Conservation (phyloP, 2,888 invertebrate species). For the Aricia artaxerxes region DNA sequence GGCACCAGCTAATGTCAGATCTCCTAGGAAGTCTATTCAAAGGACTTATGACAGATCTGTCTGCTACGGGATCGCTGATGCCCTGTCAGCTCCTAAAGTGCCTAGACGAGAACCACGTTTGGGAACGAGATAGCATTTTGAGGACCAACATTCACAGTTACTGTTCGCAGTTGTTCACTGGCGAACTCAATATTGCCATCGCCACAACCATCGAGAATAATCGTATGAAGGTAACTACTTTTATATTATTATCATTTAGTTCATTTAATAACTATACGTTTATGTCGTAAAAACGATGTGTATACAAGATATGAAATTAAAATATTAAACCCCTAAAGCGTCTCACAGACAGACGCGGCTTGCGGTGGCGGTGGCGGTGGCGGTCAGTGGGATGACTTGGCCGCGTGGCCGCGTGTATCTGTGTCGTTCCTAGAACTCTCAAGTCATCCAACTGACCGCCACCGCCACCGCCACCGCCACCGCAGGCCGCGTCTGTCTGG, state of each 20-base stretch:
- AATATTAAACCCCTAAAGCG: no score
- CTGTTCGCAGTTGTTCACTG: conserved; percentile 60
- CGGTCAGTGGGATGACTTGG: no score
- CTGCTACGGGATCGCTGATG: conserved; percentile 53
- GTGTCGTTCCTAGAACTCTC: no score
- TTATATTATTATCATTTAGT: neutral
- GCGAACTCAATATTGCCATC: conserved; percentile 70
- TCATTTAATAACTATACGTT: no score
- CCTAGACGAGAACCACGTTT: conserved; percentile 68
- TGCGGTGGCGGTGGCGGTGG: no score
- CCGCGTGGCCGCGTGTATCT: no score
- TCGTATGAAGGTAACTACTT: conserved; percentile 62
- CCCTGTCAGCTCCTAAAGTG: conserved; percentile 70
- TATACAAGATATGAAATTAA: no score
- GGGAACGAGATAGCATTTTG: conserved; percentile 60
- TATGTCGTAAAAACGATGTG: no score
- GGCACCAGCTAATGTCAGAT: conserved; percentile 58
- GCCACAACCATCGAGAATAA: conserved; percentile 69
- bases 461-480: no score
- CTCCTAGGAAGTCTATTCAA: conserved; percentile 61
- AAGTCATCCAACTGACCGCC: no score
- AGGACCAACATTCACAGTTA: conserved; percentile 60
- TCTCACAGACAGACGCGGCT: no score
- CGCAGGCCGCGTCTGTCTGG: no score
- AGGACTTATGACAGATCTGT: conserved; percentile 63